These are phyloP conservation scores for Dreissena polymorpha DNA, from an alignment of 1,140 invertebrate species.

Conservation along the genomic window DNA sequence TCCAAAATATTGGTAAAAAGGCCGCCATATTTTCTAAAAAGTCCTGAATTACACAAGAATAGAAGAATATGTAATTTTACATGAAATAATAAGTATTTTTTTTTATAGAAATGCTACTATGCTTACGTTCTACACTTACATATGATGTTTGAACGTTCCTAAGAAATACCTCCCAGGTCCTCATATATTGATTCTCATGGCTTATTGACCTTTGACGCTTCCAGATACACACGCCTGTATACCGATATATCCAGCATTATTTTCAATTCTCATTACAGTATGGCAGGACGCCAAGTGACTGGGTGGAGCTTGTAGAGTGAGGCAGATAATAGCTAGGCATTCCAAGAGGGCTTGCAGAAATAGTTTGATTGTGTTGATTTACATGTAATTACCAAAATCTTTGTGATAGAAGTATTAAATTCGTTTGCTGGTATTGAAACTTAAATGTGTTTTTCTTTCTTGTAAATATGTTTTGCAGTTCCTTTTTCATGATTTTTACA, in stretches of 20 bases:
- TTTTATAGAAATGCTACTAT: no score
- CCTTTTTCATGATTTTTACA: background rate
- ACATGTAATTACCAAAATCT: background rate
- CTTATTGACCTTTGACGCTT: background rate
- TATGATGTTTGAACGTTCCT: no score
- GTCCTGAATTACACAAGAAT: no score
- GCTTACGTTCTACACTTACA: no score
- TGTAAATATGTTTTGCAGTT: background rate
- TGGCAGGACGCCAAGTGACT: constrained; percentile 44
- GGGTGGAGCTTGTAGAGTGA: constrained; percentile 30
- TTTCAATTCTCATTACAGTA: constrained; percentile 29
- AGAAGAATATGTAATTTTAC: no score
- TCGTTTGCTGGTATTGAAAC: background rate
- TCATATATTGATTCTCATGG: no score
- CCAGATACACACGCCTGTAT: background rate
- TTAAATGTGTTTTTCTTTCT: background rate
- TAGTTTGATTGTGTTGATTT: background rate
- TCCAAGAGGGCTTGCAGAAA: background rate
- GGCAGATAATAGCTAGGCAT: background rate
- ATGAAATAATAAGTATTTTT: no score
- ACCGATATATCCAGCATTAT: background rate
- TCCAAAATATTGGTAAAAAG: no score
- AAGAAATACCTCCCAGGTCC: no score
- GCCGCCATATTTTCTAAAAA: no score
- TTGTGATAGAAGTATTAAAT: background rate